Evolutionary conservation across 2,797 vertebrate genomes (phyloP), one percentile per base, ranked within the genome.

Genomic region (Cossypha heuglini): DNA sequence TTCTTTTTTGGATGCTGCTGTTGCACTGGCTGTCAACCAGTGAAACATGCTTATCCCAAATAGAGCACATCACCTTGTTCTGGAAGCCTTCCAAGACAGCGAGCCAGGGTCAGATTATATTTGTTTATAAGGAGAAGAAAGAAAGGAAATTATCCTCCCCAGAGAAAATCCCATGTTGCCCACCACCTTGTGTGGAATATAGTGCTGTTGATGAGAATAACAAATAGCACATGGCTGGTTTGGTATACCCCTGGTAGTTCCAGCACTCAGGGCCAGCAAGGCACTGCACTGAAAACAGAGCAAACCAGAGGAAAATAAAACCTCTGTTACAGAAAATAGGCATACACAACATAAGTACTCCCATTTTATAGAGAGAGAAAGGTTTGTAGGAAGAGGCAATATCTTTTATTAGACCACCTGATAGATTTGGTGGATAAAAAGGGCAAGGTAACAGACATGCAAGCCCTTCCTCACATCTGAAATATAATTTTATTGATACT

Each of bases 401-500:
- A 89, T 76, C 13, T 91, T 92, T 92, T 94, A 85, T 86, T 92
- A 87, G 86, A 89, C 63, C 67, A 89, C 52, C 51, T 79, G 58
- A 82, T 31, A 63, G 84, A 91, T 91, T 48, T 85, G 8, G 10
- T 46, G 40, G 51, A 93, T 69, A 84, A 76, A 93, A 89, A 92
- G 48, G 43, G 63, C 20, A 82, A 85, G 15, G 48, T 55, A 85
- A 86, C 51, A 94, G 67, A 69, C 74, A 93, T 13, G 19, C 67
- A 94, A 89, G 31, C 45, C 51, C 55, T 89, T 79, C 80, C 54
- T 85, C 81, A 82, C 46, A 59, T 67, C 40, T 79, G 94, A 96
- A 93, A 94, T 63, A 87, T 66, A 79, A 95, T 92, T 88, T 77
- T 89, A 88, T 93, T 94, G 86, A 86, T 92, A 88, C 52, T 74